Percentiles rank a stretch among this genome's conserved stretches.
These are phyloP conservation scores for Ctenomys sociabilis DNA, from an alignment of 2,113 vertebrate species.

Conservation along the genomic window DNA sequence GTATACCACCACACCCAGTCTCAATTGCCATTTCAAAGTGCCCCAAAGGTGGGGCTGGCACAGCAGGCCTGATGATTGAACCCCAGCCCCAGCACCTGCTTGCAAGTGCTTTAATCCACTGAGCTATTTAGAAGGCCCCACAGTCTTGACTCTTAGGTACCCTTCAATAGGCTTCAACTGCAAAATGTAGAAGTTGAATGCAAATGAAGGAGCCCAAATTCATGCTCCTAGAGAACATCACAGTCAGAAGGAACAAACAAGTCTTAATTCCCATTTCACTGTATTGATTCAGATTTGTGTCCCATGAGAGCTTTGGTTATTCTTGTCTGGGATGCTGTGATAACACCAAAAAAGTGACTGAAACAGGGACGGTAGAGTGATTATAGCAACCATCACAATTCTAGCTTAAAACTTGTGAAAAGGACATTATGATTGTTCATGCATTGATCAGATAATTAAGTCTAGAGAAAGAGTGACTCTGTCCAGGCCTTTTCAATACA, in stretches of 20 bases:
- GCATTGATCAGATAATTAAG: neutral
- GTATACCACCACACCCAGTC: no score
- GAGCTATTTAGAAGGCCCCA: no score
- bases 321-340: neutral
- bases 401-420: neutral
- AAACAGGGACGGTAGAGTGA: neutral
- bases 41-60: no score
- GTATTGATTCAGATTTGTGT: neutral
- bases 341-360: neutral
- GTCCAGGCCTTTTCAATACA: neutral
- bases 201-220: neutral
- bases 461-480: neutral
- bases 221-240: neutral
- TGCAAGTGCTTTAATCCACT: no score
- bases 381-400: neutral
- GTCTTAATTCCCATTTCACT: neutral
- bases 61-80: no score
- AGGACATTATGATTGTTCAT: neutral
- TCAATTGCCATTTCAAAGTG: no score
- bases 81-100: no score
- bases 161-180: neutral
- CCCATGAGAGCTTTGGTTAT: neutral
- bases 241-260: neutral
- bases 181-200: neutral
- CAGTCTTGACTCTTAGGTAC: accelerated